Conservation (phyloP, 2,797 vertebrate species). For the Tadarida brasiliensis region DNA sequence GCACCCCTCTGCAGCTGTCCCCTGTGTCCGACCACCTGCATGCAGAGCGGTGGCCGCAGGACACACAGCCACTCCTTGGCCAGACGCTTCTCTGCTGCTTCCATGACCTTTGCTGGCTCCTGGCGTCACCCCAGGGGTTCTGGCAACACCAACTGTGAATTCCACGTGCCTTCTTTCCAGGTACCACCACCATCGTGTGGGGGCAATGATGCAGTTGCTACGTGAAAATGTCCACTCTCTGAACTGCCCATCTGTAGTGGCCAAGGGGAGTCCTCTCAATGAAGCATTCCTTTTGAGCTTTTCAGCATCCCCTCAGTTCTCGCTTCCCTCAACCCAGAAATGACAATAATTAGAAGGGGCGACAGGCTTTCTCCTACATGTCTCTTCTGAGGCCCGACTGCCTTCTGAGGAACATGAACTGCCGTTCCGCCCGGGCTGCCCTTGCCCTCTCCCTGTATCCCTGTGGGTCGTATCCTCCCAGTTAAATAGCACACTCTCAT, state of each 20-base stretch:
- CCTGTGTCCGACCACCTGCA: neutral
- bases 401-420: neutral
- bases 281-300: neutral
- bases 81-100: neutral
- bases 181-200: fast-evolving
- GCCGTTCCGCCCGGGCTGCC: neutral
- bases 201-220: neutral
- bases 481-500: neutral
- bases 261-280: neutral
- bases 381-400: neutral
- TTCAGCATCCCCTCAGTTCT: neutral
- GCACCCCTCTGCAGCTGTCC: neutral
- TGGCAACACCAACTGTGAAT: neutral
- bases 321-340: neutral
- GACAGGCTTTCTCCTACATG: neutral
- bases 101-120: neutral
- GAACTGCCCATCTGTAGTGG: fast-evolving
- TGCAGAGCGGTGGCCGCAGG: no score
- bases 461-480: neutral
- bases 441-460: neutral
- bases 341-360: neutral
- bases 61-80: neutral
- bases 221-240: neutral
- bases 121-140: neutral
- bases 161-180: neutral